Base-by-base conservation (phyloP, 1,140 invertebrate species). In the Danaus melanippus region DNA sequence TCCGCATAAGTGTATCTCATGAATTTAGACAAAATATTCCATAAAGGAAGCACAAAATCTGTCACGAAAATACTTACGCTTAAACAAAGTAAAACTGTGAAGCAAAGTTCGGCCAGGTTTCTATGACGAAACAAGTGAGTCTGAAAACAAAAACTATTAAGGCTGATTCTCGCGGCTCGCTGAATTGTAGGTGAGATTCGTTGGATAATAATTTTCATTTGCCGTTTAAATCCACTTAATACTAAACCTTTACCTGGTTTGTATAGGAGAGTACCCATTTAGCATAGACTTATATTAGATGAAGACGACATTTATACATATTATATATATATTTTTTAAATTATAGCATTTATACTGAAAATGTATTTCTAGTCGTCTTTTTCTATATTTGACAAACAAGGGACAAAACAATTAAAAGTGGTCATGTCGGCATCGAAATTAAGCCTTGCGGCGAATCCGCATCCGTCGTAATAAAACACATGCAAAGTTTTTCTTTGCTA, bases 401-500 rank as follows among this genome's bases (percentile, higher is more conserved):
- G 66, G 69, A 77, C 69, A 74, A 76, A 84, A 76, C 72, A 70
- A 78, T 78, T 80, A 76, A 71, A 74, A 53, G 62, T 54, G 64
- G 49, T 59, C 60, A 61, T 69, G 64, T 71, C 68, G 71, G 66
- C 70, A 66, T 74, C 73, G 69, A 84, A 84, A 86, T 86, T 79
- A 82, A 84, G 71, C 81, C 84, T 79, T 62, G 64, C 56, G 70
- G 84, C 71, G n/a, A 60, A 64, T 74, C 69, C 69, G 73, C 69
- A 70, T 82, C 77, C 74, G 77, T 84, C 75, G 84, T 84, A 84
- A 86, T 84, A 84, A 86, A 86, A 83, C 79, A 73, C 74, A 86
- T 86, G 80, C 84, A 86, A 86, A 86, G 84, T 86, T 86, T 85
- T 86, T 86, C 84, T 84, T 86, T 86, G 78, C 79, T 54, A 58